Evolutionary conservation across 2,888 invertebrate genomes (phyloP).

Genomic region (Stenodera caucasica): DNA sequence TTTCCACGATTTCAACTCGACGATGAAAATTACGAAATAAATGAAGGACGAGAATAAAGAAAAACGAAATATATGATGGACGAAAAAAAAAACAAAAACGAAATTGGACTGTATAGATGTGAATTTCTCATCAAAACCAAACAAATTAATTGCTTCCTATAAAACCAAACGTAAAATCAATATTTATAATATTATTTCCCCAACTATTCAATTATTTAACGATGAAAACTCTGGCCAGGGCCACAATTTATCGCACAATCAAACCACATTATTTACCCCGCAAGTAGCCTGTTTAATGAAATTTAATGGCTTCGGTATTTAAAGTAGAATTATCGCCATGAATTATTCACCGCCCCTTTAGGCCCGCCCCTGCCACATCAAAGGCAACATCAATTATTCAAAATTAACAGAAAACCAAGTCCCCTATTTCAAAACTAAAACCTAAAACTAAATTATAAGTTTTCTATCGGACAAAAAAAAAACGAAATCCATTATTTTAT

Average conservation of each 20-base stretch:
- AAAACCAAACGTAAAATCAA: constrained; percentile 16
- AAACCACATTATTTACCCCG: constrained; percentile 12
- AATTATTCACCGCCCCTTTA: constrained; percentile 14
- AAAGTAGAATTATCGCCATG: constrained; percentile 5
- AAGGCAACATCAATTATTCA: constrained; percentile 10
- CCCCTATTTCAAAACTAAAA: not conserved
- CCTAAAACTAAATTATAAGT: not conserved
- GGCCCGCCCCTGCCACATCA: not conserved
- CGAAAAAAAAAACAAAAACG: too few species aligned
- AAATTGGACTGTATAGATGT: not conserved
- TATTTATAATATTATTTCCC: constrained; percentile 19
- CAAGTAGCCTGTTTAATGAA: constrained; percentile 18
- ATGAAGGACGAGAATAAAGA: too few species aligned
- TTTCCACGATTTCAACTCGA: constrained; percentile 8
- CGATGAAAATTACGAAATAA: not conserved
- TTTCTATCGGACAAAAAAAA: too few species aligned
- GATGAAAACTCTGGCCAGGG: not conserved
- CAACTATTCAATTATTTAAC: constrained; percentile 11
- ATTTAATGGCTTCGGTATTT: constrained; percentile 18
- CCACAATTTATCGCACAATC: constrained; percentile 15
- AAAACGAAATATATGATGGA: too few species aligned
- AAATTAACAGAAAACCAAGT: not conserved
- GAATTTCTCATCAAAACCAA: not conserved
- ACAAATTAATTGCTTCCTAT: constrained; percentile 16
- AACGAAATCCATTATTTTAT: too few species aligned